Percentiles rank a stretch among this genome's conserved stretches.
phyloP scores from a whole-genome alignment of 2,888 invertebrate species.

The Kryphioiulus occultus region DNA sequence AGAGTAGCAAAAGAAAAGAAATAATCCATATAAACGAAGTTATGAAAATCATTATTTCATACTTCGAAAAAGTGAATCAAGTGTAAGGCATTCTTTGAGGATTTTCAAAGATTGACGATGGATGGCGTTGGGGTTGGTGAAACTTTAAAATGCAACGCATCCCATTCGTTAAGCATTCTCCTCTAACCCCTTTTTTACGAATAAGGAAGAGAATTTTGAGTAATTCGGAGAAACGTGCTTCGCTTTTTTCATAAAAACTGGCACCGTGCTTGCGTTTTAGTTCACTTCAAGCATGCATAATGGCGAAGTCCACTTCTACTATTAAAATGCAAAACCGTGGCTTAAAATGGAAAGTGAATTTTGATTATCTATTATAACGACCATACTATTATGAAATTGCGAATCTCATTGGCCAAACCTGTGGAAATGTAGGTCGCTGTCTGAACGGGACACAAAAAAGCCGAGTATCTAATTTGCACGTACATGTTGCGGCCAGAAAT shows the following conservation, averaged over 20 bases:
- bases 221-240: neutral
- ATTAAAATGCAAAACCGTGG: conserved; percentile 1
- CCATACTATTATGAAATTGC: neutral
- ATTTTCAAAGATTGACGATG: no score
- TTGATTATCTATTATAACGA: conserved; percentile 33
- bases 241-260: neutral
- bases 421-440: neutral
- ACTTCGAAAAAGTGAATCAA: no score
- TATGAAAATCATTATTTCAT: no score
- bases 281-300: conserved; percentile 22
- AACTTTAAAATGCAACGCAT: neutral
- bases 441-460: neutral
- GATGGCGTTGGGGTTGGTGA: no score
- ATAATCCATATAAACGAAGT: no score
- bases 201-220: conserved; percentile 21
- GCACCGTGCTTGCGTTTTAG: neutral
- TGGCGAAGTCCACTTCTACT: neutral
- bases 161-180: neutral
- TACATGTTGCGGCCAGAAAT: conserved; percentile 11
- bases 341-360: conserved; percentile 44
- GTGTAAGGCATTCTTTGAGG: no score
- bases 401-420: neutral
- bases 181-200: neutral
- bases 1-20: no score
- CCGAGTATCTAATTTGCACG: neutral